These are phyloP conservation scores for Coregonus suidteri DNA, from an alignment of 2,797 vertebrate genomes.

Conservation along the genomic window DNA sequence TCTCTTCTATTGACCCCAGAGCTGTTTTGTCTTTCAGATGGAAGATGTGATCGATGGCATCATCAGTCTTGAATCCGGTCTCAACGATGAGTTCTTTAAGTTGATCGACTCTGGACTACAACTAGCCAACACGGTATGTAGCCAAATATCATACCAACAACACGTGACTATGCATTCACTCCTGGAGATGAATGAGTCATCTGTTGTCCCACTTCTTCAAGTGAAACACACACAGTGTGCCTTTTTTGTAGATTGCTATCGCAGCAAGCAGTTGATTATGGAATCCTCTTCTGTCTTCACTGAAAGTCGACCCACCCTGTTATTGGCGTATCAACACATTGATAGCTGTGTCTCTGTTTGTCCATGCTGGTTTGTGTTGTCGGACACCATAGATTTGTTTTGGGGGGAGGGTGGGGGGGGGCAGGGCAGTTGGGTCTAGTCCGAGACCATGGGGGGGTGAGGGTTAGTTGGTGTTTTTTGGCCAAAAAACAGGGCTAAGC, in stretches of 20 bases:
- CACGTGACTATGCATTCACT: too few species aligned
- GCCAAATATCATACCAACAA: too few species aligned
- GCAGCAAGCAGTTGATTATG: not conserved
- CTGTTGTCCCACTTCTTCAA: not conserved
- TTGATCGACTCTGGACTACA: constrained; percentile 78
- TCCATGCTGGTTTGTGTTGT: not conserved
- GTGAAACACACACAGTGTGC: not conserved
- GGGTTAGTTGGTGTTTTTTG: too few species aligned
- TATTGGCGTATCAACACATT: not conserved
- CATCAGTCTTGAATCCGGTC: constrained; percentile 91
- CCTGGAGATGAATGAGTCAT: too few species aligned
- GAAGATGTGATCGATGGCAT: constrained; percentile 91
- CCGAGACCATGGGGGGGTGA: constrained; percentile 33
- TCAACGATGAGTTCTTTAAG: constrained; percentile 85
- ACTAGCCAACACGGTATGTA: constrained; percentile 83
- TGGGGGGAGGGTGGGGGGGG: too few species aligned
- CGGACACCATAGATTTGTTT: not conserved
- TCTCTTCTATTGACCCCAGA: not conserved
- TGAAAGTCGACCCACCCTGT: not conserved
- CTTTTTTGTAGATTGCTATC: not conserved
- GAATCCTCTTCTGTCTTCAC: not conserved
- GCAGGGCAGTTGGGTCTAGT: constrained; percentile 18
- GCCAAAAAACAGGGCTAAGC: too few species aligned
- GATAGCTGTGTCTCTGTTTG: not conserved
- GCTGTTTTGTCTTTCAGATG: constrained; percentile 67